Conservation (phyloP, 1,140 invertebrate species). For the Pantala flavescens region DNA sequence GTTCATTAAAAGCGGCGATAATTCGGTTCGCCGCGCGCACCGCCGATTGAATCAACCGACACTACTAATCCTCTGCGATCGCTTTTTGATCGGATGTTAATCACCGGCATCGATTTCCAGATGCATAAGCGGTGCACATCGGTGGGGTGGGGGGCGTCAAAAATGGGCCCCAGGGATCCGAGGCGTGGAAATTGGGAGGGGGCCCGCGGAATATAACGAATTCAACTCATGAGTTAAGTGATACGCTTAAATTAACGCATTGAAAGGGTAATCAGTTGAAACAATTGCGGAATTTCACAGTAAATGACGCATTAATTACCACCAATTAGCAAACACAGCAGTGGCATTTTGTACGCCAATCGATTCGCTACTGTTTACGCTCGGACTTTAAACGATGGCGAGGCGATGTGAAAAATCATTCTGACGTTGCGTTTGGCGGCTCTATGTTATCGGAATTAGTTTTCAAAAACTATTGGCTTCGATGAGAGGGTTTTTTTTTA, state of each 20-base stretch:
- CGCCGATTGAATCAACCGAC: slow-evolving; percentile 7
- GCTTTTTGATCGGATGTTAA: slow-evolving; percentile 9
- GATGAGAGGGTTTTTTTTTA: too few species aligned
- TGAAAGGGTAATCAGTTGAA: not conserved
- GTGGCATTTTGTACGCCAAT: too few species aligned
- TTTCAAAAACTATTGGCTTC: too few species aligned
- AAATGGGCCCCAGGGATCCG: not conserved
- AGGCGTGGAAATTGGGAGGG: not conserved
- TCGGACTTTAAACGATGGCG: too few species aligned
- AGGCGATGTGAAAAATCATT: too few species aligned
- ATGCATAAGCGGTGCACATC: not conserved
- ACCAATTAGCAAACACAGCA: not conserved
- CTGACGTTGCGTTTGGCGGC: too few species aligned
- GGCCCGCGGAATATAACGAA: not conserved
- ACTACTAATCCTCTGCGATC: not conserved
- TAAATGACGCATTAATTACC: not conserved
- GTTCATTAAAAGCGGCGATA: slow-evolving; percentile 5
- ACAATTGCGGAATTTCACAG: not conserved
- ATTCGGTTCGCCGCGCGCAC: slow-evolving; percentile 1
- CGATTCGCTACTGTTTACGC: too few species aligned
- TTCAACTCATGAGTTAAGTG: not conserved
- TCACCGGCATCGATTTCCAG: not conserved
- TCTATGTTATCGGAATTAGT: too few species aligned
- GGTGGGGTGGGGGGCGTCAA: not conserved
- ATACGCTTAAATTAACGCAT: not conserved